phyloP scores from a whole-genome alignment of 2,797 vertebrate genomes.

The Rhabdophis nuchalis region DNA sequence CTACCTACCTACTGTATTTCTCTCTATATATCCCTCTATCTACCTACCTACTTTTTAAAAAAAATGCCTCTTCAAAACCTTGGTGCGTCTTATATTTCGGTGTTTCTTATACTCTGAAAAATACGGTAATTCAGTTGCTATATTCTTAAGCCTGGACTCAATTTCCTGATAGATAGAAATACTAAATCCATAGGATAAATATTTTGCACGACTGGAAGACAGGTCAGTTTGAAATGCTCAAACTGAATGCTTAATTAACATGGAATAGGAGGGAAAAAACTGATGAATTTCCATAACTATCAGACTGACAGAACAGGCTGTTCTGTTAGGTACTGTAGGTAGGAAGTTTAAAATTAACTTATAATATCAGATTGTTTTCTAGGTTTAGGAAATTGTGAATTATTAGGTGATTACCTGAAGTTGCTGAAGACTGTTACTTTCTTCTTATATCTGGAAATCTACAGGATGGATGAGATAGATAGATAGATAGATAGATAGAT shows the following conservation, averaged over 20 bases:
- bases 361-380: not conserved
- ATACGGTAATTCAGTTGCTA: not conserved
- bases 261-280: not conserved
- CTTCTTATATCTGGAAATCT: not conserved
- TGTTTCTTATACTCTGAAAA: no score
- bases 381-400: not conserved
- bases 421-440: not conserved
- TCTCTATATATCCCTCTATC: no score
- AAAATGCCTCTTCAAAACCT: no score
- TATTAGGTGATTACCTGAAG: not conserved
- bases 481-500: no score
- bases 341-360: not conserved
- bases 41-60: no score
- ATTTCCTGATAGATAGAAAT: not conserved
- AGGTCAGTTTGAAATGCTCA: not conserved
- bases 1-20: no score
- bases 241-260: not conserved
- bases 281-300: not conserved
- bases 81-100: no score
- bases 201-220: not conserved
- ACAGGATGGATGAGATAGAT: not conserved
- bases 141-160: not conserved
- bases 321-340: not conserved
- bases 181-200: not conserved
- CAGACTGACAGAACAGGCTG: not conserved